Base-by-base conservation (phyloP, 2,888 invertebrate species). In the Celastrina argiolus region DNA sequence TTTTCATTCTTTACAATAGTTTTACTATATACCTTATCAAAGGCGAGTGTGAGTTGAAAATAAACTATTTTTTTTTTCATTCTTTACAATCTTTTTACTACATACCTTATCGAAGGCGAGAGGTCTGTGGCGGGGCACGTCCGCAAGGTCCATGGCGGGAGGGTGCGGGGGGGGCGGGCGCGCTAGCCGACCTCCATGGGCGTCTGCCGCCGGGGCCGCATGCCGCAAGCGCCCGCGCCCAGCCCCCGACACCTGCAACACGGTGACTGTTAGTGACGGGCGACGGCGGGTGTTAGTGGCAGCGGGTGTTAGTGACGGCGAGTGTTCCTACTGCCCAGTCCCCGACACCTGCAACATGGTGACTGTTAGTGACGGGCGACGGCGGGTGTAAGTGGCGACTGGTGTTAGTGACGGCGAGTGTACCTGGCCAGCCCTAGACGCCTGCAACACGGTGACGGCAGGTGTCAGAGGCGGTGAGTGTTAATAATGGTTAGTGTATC, bases 161-260 rank as follows among this genome's bases (percentile, higher is more conserved):
- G 82, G 85, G 92, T 91, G 94, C 92, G 92, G 92, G 92, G 91
- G 93, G 92, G 91, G 93, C 92, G 93, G 93, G 93, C 94, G 94
- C 94, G 94, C 94, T 95, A 95, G 93, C 95, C 95, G 94, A 94
- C 94, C 94, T 95, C 95, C 95, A 95, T 95, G 94, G 94, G 95
- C 93, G 95, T 94, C 94, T 94, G 94, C 92, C 94, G 94, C 92
- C 93, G 94, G 94, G 95, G 94, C 95, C 95, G 95, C 95, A 95
- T 95, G 94, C 94, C 93, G 88, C 92, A 92, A 93, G 93, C 94
- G 94, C 94, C 95, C 95, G 95, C 95, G 94, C 94, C 92, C 85
- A 92, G 92, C 93, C 93, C 94, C 94, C 94, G 95, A 93, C 93
- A 93, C 94, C 95, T 95, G 92, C 34, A 87, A 56, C 59, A 56